Evolutionary conservation across 92 coral and sea anemone genomes (phyloP), one percentile per base, ranked within the genome.

Genomic region (Bergia sp.): DNA sequence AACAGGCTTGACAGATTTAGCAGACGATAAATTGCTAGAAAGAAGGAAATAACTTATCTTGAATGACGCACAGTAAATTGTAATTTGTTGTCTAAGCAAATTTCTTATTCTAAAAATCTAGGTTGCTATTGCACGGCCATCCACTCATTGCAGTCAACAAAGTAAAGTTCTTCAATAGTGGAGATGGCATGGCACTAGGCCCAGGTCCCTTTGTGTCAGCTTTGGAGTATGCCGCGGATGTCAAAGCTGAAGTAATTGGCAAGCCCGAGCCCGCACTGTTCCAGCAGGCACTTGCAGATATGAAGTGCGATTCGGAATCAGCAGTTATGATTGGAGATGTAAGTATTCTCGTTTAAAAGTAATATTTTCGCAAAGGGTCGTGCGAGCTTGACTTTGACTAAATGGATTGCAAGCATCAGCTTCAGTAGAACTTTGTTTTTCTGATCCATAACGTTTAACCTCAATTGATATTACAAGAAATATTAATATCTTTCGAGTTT

Each of bases 151-250:
- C 99, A 85, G 87, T 97, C 65, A 98, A 97, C 93, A 97, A 95
- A 86, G 98, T 94, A 21, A 91, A 96, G 57, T 97, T 95, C 83
- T 95, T 91, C 91, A 93, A 89, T 73, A 87, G 94, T 85, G 96
- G 95, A 71, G 98, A 95, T 95, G 99, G 99, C n/a, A 89, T 97
- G 75, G 97, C 97, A 7, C 95, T 97, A n/a, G 99, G 99, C 4
- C 98, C 98, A 82, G 98, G 99, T 3, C 99, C 98, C 73, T 97
- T 97, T 92, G 98, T 96, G 10, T 65, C 98, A 12, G 98, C 97
- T 47, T 91, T 97, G 87, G 99, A 97, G 81, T 97, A 86, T 89
- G 96, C 98, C 0, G 89, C 97, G 36, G 94, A 91, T 89, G 81
- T 90, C 44, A 89, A 90, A 74, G 96, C 99, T 50, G 97, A 92